These are phyloP conservation scores for Anolis sagrei DNA, from an alignment of 2,113 vertebrate genomes.

Conservation along the genomic window DNA sequence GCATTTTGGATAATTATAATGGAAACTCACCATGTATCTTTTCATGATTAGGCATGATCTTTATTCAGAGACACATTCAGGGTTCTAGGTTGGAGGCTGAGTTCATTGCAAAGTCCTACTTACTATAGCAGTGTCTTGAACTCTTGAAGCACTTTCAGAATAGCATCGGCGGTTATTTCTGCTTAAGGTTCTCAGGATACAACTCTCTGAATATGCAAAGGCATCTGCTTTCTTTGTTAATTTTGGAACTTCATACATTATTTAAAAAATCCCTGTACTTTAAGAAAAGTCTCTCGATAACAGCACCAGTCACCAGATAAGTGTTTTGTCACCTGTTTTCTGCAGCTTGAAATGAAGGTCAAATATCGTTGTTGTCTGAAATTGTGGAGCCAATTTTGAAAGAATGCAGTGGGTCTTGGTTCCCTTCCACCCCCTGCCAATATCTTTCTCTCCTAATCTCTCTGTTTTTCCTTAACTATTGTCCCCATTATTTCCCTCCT, in stretches of 20 bases:
- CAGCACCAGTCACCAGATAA: background rate
- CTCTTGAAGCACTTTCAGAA: too few species aligned
- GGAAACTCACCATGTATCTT: too few species aligned
- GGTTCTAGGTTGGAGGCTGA: too few species aligned
- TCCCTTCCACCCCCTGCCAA: background rate
- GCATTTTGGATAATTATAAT: too few species aligned
- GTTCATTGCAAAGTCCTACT: too few species aligned
- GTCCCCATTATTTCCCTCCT: background rate
- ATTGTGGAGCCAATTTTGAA: background rate
- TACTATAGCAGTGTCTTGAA: too few species aligned
- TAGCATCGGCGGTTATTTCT: too few species aligned
- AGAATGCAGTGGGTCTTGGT: background rate
- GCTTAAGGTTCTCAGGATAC: background rate
- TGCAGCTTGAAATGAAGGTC: background rate
- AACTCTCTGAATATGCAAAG: background rate
- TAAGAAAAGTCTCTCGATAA: background rate
- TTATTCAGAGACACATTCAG: too few species aligned
- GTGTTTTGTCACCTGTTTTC: background rate
- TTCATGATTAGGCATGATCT: too few species aligned
- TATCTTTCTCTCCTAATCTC: background rate
- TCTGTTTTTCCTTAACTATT: background rate
- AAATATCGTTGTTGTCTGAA: background rate
- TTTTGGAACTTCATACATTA: background rate
- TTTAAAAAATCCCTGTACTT: background rate
- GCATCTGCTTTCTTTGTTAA: too few species aligned